Percentiles rank a stretch among this genome's conserved stretches.
phyloP scores from a whole-genome alignment of 1,140 invertebrate species.

The Cydia fagiglandana region DNA sequence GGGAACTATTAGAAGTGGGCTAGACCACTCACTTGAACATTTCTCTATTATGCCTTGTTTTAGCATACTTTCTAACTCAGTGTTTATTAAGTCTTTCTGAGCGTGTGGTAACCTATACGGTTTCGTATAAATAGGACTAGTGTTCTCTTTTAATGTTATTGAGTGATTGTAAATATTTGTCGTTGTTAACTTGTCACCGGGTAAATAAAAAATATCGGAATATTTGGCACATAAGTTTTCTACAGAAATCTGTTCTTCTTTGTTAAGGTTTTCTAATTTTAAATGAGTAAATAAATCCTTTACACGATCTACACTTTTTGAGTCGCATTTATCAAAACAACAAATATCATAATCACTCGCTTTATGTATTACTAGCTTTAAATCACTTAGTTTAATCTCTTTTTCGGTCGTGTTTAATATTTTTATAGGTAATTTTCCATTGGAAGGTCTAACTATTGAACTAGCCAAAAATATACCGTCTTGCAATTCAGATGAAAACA shows the following conservation, averaged over 20 bases:
- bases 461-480: no score
- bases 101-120: background rate
- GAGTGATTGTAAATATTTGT: slow-evolving; percentile 8
- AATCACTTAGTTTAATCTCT: no score
- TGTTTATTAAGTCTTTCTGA: background rate
- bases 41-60: background rate
- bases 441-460: no score
- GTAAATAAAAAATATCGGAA: slow-evolving; percentile 11
- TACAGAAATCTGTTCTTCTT: background rate
- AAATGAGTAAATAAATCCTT: background rate
- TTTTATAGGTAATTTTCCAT: no score
- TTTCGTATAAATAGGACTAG: no score
- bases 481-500: no score
- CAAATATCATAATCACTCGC: slow-evolving; percentile 5
- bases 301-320: background rate
- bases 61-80: background rate
- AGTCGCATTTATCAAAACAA: background rate
- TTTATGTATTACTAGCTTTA: background rate
- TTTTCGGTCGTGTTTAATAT: no score
- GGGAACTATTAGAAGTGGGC: background rate
- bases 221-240: slow-evolving; percentile 6
- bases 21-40: slow-evolving; percentile 16
- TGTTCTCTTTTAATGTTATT: background rate
- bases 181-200: background rate
- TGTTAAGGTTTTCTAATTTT: background rate